These are phyloP conservation scores for Gouania willdenowi DNA, from an alignment of 2,797 vertebrate species.

Conservation along the genomic window DNA sequence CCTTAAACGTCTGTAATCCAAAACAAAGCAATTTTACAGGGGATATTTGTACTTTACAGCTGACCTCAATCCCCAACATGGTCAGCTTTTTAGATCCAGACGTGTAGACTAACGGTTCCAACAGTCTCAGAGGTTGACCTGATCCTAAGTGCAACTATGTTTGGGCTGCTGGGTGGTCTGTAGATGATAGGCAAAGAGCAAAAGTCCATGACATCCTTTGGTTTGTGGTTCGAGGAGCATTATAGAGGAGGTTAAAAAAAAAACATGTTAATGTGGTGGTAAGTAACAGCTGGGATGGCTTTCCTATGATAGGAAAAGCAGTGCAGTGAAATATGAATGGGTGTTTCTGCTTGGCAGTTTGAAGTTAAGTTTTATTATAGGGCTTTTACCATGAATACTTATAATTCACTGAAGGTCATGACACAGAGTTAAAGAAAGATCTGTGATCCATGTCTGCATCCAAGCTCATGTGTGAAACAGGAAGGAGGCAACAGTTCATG, in stretches of 20 bases:
- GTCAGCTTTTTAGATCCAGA: conserved; percentile 11
- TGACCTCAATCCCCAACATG: conserved; percentile 2
- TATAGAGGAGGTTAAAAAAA: neutral
- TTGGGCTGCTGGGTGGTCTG: conserved; percentile 22
- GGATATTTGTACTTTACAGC: conserved; percentile 7
- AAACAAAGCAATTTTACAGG: conserved; percentile 3
- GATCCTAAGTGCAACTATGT: conserved; percentile 24
- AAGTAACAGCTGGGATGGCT: conserved; percentile 10
- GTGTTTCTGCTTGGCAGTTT: conserved; percentile 22
- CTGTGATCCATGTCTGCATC: conserved; percentile 8
- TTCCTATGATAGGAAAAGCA: conserved; percentile 28
- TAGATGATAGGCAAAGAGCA: neutral
- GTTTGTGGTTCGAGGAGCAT: conserved; percentile 25
- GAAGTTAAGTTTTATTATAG: conserved; percentile 32
- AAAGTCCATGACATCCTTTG: conserved; percentile 19
- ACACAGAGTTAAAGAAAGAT: conserved; percentile 14
- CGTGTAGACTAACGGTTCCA: conserved; percentile 1
- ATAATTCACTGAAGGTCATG: conserved; percentile 30
- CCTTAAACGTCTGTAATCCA: conserved; percentile 1
- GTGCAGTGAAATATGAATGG: conserved; percentile 43
- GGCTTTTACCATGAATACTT: conserved; percentile 16
- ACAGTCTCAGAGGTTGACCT: conserved; percentile 30
- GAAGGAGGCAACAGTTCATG: too few species aligned
- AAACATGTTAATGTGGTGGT: conserved; percentile 30
- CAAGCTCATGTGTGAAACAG: neutral